Evolutionary conservation across 2,113 vertebrate species (phyloP).

Genomic region (Cisticola juncidis): DNA sequence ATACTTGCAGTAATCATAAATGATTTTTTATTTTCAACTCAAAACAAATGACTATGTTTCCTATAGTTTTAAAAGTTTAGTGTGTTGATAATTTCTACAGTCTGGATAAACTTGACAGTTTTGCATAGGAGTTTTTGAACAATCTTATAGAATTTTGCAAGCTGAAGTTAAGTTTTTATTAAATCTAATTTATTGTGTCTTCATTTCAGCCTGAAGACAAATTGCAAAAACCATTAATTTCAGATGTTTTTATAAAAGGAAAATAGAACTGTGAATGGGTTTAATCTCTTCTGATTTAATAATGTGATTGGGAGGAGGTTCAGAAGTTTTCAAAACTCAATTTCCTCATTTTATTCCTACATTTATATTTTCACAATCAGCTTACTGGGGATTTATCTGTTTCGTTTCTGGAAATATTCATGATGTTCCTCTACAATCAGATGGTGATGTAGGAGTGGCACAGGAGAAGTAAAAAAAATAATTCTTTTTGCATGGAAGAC

Average conservation of each 20-base stretch:
- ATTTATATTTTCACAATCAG: background rate
- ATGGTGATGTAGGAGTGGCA: background rate
- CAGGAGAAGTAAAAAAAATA: background rate
- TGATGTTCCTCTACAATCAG: rapidly evolving
- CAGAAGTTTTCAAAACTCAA: background rate
- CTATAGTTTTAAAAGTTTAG: background rate
- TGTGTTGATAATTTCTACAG: background rate
- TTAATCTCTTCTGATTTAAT: background rate
- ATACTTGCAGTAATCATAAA: background rate
- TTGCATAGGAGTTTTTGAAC: background rate
- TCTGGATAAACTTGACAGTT: background rate
- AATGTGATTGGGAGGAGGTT: background rate
- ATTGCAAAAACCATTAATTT: background rate
- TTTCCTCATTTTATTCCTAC: background rate
- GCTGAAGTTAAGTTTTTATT: background rate
- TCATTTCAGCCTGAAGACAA: background rate
- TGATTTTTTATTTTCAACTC: background rate
- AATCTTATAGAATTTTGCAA: background rate
- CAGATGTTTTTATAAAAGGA: background rate
- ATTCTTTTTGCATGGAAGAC: background rate
- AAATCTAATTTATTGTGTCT: background rate
- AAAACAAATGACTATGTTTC: background rate
- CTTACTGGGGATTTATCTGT: background rate
- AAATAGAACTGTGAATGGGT: background rate
- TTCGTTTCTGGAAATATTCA: background rate